Evolutionary conservation across 2,888 invertebrate genomes (phyloP).

Genomic region (Xylota segnis): DNA sequence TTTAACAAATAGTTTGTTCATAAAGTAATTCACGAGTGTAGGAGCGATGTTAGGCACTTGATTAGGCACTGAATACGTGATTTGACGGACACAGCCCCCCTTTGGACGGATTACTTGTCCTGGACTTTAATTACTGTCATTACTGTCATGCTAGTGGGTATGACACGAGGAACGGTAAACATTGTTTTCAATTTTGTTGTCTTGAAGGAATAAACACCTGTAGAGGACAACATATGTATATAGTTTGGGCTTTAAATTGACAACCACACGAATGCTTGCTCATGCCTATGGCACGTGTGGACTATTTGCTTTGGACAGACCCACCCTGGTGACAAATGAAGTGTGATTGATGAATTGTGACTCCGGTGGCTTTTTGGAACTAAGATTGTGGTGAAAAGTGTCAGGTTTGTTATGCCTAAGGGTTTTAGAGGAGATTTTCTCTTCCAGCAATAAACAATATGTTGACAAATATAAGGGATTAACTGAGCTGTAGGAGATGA

Average conservation of each 20-base stretch:
- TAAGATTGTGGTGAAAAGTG: conserved; percentile 11
- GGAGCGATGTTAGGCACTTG: neutral
- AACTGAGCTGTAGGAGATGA: neutral
- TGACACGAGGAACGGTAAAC: conserved; percentile 1
- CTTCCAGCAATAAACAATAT: neutral
- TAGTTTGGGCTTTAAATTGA: neutral
- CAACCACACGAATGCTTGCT: neutral
- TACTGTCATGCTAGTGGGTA: neutral
- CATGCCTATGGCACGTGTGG: neutral
- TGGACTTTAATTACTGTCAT: conserved; percentile 15
- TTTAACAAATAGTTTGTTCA: conserved; percentile 17
- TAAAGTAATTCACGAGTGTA: conserved; percentile 3
- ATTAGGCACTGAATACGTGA: conserved; percentile 14
- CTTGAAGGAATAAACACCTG: conserved; percentile 39
- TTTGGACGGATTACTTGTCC: neutral
- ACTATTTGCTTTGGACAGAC: neutral
- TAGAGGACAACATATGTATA: conserved; percentile 4
- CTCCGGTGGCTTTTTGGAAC: neutral
- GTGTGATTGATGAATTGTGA: conserved; percentile 35
- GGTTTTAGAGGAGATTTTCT: neutral
- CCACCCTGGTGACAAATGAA: neutral
- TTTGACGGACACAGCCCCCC: neutral
- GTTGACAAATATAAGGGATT: conserved; percentile 5
- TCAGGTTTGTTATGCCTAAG: neutral
- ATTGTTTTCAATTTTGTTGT: conserved; percentile 24